Percentiles rank a stretch among this genome's conserved stretches.
Evolutionary conservation across 2,888 invertebrate genomes (phyloP).

Genomic region (Nymphalis urticae): DNA sequence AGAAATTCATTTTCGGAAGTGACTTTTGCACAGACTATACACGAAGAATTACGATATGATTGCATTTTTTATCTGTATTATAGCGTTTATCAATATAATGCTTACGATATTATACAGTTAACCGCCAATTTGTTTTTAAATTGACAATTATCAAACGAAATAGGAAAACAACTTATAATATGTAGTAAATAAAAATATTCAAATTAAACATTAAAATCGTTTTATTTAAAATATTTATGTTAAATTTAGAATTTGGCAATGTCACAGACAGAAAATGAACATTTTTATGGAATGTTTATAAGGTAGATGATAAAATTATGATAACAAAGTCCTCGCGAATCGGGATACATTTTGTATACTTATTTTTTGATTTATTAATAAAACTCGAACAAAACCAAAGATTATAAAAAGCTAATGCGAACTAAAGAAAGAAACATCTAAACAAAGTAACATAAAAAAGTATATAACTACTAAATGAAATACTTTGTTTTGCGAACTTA

Average conservation of each 20-base stretch:
- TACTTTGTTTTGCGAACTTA: conserved; percentile 4
- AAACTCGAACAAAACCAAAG: background rate
- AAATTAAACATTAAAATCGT: too few relatives aligned
- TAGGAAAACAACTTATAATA: too few relatives aligned
- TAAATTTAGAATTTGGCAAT: too few relatives aligned
- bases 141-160: too few relatives aligned
- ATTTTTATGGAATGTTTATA: too few relatives aligned
- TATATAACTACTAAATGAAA: background rate
- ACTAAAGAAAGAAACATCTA: background rate
- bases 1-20: conserved; percentile 18
- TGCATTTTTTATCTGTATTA: conserved; percentile 1
- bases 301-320: background rate
- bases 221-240: too few relatives aligned
- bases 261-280: too few relatives aligned
- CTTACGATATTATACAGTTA: too few relatives aligned
- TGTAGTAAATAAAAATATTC: too few relatives aligned
- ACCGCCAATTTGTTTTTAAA: too few relatives aligned
- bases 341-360: too few relatives aligned
- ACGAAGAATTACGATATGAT: conserved; percentile 1
- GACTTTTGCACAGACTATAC: conserved; percentile 2
- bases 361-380: background rate
- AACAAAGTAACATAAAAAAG: background rate
- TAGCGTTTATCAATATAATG: background rate
- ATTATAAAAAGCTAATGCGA: background rate
- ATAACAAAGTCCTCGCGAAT: too few relatives aligned